These are phyloP conservation scores for Synergus japonicus DNA, from an alignment of 2,888 invertebrate genomes.

Conservation along the genomic window DNA sequence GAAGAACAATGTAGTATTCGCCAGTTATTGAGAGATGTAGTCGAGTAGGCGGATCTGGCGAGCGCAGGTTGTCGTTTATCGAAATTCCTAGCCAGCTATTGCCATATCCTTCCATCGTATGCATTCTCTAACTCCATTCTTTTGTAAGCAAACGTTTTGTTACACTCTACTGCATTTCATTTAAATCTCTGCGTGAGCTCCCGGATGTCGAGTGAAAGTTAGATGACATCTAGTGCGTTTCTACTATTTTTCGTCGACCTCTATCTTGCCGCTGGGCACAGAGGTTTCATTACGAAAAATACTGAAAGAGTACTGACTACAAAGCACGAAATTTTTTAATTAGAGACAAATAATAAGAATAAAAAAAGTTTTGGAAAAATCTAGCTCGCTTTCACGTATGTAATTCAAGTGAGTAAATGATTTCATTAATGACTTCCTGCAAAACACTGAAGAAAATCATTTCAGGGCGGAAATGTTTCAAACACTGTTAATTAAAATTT, in stretches of 20 bases:
- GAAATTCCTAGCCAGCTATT: neutral
- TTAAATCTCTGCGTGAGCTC: constrained; percentile 3
- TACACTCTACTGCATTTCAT: constrained; percentile 20
- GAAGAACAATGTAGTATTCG: constrained; percentile 7
- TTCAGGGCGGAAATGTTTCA: too few relatives aligned
- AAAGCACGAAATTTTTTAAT: neutral
- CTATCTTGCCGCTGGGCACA: neutral
- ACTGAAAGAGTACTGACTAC: neutral
- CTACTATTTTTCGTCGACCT: neutral
- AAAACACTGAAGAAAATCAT: neutral
- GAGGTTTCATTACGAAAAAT: neutral
- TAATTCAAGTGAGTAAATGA: neutral
- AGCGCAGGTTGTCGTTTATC: constrained; percentile 5
- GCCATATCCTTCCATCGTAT: constrained; percentile 16
- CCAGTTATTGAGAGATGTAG: neutral
- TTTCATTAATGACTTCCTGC: neutral
- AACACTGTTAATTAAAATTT: too few relatives aligned
- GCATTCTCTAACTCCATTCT: constrained; percentile 21
- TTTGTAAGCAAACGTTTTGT: neutral
- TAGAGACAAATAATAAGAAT: neutral
- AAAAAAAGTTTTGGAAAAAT: neutral
- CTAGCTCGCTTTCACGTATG: neutral
- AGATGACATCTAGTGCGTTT: constrained; percentile 9
- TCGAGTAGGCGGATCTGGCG: neutral
- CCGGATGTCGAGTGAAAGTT: constrained; percentile 7